Conservation (phyloP, 2,113 vertebrate species). For the Bathybates hornii region DNA sequence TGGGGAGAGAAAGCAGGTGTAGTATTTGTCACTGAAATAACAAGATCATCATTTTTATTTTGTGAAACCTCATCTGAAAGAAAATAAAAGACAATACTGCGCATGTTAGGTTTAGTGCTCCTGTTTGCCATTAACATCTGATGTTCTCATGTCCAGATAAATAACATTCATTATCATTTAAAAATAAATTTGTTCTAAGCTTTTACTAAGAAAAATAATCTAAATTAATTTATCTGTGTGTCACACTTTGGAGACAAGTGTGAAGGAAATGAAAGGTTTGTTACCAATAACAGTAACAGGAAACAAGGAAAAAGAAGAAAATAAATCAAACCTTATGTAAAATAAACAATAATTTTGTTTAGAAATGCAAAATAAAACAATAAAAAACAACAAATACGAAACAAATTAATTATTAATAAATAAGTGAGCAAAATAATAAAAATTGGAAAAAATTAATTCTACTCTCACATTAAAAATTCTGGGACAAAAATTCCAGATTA, state of each 20-base stretch:
- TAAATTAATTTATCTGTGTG: neutral
- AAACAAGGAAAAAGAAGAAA: neutral
- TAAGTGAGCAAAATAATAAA: neutral
- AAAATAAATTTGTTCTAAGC: neutral
- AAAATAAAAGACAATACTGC: neutral
- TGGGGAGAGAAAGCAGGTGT: constrained; percentile 34
- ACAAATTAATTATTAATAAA: neutral
- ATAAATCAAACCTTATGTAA: neutral
- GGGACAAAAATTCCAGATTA: neutral
- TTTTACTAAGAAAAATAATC: neutral
- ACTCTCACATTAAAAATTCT: neutral
- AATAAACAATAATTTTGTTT: neutral
- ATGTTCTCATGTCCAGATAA: neutral
- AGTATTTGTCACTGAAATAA: neutral
- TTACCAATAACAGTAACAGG: neutral
- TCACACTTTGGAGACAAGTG: neutral
- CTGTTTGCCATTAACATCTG: neutral
- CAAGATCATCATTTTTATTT: neutral
- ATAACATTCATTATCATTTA: neutral
- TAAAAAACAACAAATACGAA: fast-evolving
- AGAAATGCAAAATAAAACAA: neutral
- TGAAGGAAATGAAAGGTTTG: neutral
- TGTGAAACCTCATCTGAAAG: neutral
- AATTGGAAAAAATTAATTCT: neutral
- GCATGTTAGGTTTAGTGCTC: neutral